These are phyloP conservation scores for Scaptodrosophila latifasciaeformis DNA, from an alignment of 2,888 invertebrate species.

Conservation along the genomic window DNA sequence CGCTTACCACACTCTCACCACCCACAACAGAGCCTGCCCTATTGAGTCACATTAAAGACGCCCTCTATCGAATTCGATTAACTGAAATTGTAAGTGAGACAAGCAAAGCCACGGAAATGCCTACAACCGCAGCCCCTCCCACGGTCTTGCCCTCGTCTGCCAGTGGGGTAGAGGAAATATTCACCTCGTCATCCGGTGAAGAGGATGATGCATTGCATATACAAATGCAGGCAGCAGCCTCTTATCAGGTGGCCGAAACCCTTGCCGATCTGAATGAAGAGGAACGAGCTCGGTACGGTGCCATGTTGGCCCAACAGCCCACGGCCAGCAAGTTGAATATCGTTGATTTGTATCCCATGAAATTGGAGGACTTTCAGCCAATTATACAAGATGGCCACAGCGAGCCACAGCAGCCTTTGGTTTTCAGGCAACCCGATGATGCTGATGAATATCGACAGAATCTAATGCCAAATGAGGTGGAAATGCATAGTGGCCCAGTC, in stretches of 20 bases:
- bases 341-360: conserved; percentile 71
- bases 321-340: conserved; percentile 70
- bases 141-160: conserved; percentile 6
- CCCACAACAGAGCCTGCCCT: conserved; percentile 10
- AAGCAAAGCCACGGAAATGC: background rate
- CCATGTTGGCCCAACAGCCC: conserved; percentile 48
- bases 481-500: conserved; percentile 11
- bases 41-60: conserved; percentile 54
- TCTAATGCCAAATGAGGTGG: conserved; percentile 65
- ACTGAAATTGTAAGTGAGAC: conserved; percentile 64
- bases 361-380: conserved; percentile 70
- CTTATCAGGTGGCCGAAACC: conserved; percentile 59
- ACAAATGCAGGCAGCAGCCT: conserved; percentile 58
- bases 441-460: conserved; percentile 54
- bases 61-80: conserved; percentile 71
- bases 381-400: conserved; percentile 61
- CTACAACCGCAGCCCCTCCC: background rate
- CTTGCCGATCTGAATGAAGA: conserved; percentile 52
- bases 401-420: conserved; percentile 59
- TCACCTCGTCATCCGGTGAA: conserved; percentile 7
- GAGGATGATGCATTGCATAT: conserved; percentile 31
- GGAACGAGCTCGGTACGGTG: conserved; percentile 41
- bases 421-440: conserved; percentile 50
- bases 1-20: conserved; percentile 5
- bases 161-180: no score